Conservation (phyloP, 2,113 vertebrate species). For the Tragelaphus buxtoni region DNA sequence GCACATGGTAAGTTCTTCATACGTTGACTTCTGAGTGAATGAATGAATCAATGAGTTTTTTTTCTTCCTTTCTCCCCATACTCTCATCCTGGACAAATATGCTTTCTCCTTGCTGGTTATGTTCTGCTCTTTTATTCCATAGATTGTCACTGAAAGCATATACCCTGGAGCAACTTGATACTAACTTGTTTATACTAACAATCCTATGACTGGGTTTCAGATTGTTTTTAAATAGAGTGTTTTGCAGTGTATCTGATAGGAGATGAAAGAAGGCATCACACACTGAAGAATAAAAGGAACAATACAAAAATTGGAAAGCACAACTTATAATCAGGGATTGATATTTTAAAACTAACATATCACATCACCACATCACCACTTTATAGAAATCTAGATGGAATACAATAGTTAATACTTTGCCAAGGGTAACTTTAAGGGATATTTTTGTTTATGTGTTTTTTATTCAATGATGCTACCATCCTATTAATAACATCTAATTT, state of each 20-base stretch:
- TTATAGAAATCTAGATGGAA: not conserved
- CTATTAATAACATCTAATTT: conserved; percentile 40
- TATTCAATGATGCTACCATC: conserved; percentile 43
- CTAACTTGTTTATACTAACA: not conserved
- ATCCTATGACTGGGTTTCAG: not conserved
- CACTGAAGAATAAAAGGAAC: not conserved
- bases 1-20: rapidly evolving
- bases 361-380: too few species aligned
- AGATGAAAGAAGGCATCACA: not conserved
- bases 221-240: not conserved
- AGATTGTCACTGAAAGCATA: not conserved
- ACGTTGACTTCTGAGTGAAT: not conserved
- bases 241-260: not conserved
- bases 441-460: not conserved
- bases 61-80: not conserved
- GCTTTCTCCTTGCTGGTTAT: not conserved
- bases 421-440: conserved; percentile 20
- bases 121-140: not conserved
- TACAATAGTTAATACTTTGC: conserved; percentile 31
- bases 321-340: not conserved
- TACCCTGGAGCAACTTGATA: not conserved
- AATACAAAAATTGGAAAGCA: not conserved
- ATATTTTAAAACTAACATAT: not conserved
- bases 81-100: not conserved
- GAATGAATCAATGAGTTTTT: not conserved